Evolutionary conservation across 1,140 invertebrate genomes (phyloP).

Genomic region (Anastrepha ludens): DNA sequence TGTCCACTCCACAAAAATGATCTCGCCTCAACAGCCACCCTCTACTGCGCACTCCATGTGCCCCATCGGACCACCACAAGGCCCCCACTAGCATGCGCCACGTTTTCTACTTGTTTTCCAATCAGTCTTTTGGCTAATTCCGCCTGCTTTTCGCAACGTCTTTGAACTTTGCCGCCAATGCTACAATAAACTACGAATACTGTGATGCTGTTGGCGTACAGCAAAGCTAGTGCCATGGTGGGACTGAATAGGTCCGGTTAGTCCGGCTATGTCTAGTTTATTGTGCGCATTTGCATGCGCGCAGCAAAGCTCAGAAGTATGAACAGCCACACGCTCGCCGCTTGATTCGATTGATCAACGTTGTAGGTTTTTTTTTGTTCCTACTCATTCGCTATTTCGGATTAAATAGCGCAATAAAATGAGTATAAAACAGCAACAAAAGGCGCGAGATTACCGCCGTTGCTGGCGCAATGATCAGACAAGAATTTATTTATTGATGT

Average conservation of each 20-base stretch:
- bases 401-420: conserved; percentile 48
- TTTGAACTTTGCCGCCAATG: conserved; percentile 17
- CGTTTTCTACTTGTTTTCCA: conserved; percentile 36
- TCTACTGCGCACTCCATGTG: not conserved
- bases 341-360: not conserved
- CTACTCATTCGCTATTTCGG: not conserved
- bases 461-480: not conserved
- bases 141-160: not conserved
- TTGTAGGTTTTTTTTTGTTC: not conserved
- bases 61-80: conserved; percentile 16
- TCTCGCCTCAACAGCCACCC: not conserved
- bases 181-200: not conserved
- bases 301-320: too few relatives aligned
- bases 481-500: conserved; percentile 39
- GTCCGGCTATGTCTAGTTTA: not conserved
- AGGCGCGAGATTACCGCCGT: conserved; percentile 17
- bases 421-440: not conserved
- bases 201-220: not conserved
- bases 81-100: not conserved
- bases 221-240: not conserved
- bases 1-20: not conserved
- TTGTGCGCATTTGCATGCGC: conserved; percentile 19
- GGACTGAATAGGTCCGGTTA: not conserved
- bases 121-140: conserved; percentile 47
- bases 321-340: not conserved